phyloP scores from a whole-genome alignment of 2,797 vertebrate genomes.

The Myripristis jacobus region DNA sequence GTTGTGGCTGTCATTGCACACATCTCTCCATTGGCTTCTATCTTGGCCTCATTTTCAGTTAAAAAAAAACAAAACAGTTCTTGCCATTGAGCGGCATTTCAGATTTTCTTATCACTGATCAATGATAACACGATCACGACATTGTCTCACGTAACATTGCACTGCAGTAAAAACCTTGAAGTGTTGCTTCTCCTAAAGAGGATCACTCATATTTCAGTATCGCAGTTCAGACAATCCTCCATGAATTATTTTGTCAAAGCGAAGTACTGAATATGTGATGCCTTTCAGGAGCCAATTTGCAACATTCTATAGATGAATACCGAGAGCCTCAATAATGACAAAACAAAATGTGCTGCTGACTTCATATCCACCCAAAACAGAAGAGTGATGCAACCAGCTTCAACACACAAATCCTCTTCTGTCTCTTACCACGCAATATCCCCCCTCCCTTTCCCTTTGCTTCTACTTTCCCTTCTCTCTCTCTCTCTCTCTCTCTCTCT shows the following conservation, averaged over 20 bases:
- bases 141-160: conserved; percentile 60
- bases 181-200: conserved; percentile 68
- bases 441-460: conserved; percentile 43
- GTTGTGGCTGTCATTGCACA: conserved; percentile 19
- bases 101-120: conserved; percentile 64
- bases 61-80: conserved; percentile 55
- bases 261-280: conserved; percentile 71
- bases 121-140: conserved; percentile 50
- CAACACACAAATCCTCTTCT: conserved; percentile 82
- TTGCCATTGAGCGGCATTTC: conserved; percentile 53
- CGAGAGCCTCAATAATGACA: conserved; percentile 78
- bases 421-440: conserved; percentile 79
- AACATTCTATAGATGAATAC: conserved; percentile 79
- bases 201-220: conserved; percentile 71
- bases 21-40: conserved; percentile 41
- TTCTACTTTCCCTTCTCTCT: conserved; percentile 46
- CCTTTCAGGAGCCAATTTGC: conserved; percentile 82
- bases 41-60: conserved; percentile 51
- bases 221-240: conserved; percentile 71
- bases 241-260: conserved; percentile 77
- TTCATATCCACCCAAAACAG: conserved; percentile 78
- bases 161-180: conserved; percentile 52
- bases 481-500: conserved; percentile 50
- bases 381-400: conserved; percentile 80
- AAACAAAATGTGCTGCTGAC: conserved; percentile 82